These are phyloP conservation scores for Brachyhypopomus occidentalis DNA, from an alignment of 2,113 vertebrate genomes.

Conservation along the genomic window DNA sequence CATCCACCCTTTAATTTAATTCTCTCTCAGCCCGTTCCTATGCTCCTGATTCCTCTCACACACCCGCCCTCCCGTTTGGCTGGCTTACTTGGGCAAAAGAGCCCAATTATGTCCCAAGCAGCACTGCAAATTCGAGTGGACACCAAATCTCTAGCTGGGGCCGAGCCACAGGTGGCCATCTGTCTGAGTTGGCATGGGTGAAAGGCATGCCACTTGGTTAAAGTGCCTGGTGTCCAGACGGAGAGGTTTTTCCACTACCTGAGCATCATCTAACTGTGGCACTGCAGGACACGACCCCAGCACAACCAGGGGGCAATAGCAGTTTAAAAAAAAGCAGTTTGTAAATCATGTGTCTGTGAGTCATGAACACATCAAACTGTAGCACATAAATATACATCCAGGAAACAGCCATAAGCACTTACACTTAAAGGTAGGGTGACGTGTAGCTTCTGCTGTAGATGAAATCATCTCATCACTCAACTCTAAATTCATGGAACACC, in stretches of 20 bases:
- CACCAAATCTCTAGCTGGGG: slow-evolving; percentile 50
- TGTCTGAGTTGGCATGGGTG: slow-evolving; percentile 46
- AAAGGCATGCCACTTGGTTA: slow-evolving; percentile 32
- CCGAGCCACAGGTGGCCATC: slow-evolving; percentile 44
- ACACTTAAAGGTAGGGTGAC: not conserved
- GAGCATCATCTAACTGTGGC: slow-evolving; percentile 46
- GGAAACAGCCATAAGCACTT: slow-evolving; percentile 3
- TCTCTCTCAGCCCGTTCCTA: slow-evolving; percentile 3
- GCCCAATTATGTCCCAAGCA: slow-evolving; percentile 50
- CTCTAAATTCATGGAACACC: not conserved
- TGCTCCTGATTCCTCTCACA: not conserved
- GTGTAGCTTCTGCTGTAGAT: slow-evolving; percentile 1
- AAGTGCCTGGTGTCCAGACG: slow-evolving; percentile 26
- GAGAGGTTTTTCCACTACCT: slow-evolving; percentile 54
- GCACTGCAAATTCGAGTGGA: slow-evolving; percentile 47
- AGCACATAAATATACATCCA: not conserved
- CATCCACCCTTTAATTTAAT: slow-evolving; percentile 35
- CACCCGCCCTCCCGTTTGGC: slow-evolving; percentile 13
- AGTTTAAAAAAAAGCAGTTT: not conserved
- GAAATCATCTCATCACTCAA: not conserved
- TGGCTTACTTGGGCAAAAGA: slow-evolving; percentile 30
- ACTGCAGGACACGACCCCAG: slow-evolving; percentile 6
- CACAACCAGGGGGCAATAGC: not conserved
- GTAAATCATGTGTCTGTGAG: not conserved
- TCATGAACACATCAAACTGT: not conserved